A percentile compares a stretch with the other conserved stretches of the same genome.
Conservation (phyloP, 92 coral and sea anemone species). For the Epizoanthus illoricatus region DNA sequence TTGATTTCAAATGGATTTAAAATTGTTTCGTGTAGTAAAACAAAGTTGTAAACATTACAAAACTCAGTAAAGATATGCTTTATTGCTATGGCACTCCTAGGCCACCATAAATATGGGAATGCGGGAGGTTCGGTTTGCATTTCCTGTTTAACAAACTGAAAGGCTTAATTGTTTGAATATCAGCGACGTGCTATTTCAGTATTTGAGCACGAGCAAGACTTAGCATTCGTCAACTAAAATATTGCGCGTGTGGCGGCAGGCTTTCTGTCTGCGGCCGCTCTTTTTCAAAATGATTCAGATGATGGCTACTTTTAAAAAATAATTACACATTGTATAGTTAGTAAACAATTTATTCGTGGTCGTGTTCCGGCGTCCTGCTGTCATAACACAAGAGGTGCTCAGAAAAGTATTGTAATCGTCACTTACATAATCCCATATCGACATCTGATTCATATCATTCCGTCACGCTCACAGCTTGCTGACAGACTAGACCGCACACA, state of each 20-base stretch:
- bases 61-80: too few species aligned
- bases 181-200: background rate
- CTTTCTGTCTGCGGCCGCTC: background rate
- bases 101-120: too few species aligned
- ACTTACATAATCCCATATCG: background rate
- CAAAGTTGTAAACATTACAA: too few species aligned
- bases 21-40: too few species aligned
- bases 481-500: background rate
- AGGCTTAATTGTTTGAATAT: too few species aligned
- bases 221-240: background rate
- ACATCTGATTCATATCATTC: background rate
- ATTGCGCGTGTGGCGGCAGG: background rate
- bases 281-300: background rate
- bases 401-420: background rate
- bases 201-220: background rate
- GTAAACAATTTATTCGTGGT: slow-evolving; percentile 10
- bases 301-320: background rate
- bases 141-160: too few species aligned
- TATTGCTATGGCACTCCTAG: too few species aligned
- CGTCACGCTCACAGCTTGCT: slow-evolving; percentile 29
- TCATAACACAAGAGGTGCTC: slow-evolving; percentile 6
- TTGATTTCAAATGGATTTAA: too few species aligned
- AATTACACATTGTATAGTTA: background rate
- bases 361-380: background rate
- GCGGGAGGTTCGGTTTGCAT: too few species aligned